These are phyloP conservation scores for Formica aserva DNA, from an alignment of 2,888 invertebrate genomes.

Conservation along the genomic window DNA sequence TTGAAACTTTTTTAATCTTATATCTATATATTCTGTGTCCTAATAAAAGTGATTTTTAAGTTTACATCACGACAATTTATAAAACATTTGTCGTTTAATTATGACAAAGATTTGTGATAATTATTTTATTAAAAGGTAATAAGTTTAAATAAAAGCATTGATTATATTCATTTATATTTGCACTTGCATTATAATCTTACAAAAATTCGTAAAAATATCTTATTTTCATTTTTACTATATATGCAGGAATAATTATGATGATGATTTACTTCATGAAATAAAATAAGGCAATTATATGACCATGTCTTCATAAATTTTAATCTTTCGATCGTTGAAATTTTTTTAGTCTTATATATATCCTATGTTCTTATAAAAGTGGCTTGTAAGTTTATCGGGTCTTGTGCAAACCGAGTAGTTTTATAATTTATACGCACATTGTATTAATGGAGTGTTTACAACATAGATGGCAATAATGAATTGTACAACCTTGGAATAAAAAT, in stretches of 20 bases:
- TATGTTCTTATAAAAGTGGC: background rate
- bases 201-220: background rate
- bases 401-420: background rate
- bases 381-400: background rate
- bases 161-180: background rate
- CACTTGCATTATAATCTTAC: background rate
- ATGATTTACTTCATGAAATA: background rate
- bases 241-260: background rate
- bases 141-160: background rate
- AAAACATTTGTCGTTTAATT: background rate
- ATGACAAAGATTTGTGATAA: background rate
- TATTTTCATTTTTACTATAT: background rate
- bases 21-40: too few relatives aligned
- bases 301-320: background rate
- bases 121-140: conserved; percentile 12
- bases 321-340: background rate
- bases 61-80: too few relatives aligned
- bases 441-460: conserved; percentile 35
- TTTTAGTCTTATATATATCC: background rate
- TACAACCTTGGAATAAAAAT: conserved; percentile 54
- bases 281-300: background rate
- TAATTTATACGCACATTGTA: conserved; percentile 36
- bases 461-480: conserved; percentile 44
- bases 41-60: too few relatives aligned
- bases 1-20: too few relatives aligned